Evolutionary conservation across 2,797 vertebrate species (phyloP), one percentile per base, ranked within the genome.

Genomic region (Ceyx erithaca): DNA sequence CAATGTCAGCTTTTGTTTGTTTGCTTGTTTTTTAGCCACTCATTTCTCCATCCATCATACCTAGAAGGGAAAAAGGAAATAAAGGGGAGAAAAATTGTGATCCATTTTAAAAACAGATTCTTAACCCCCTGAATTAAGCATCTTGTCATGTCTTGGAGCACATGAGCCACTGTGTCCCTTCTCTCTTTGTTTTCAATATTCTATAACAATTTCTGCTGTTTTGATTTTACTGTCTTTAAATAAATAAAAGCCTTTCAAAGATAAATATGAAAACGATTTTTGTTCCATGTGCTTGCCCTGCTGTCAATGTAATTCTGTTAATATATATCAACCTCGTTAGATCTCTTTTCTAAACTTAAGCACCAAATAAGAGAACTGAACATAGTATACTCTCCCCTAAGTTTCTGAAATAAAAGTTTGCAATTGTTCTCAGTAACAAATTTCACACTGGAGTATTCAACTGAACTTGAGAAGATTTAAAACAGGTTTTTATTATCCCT

Each of bases 401-500:
- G n/a, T n/a, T n/a, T n/a, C n/a, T n/a, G 63, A 61, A 90, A 57
- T 1, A 45, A 88, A 81, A 80, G 20, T 77, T 62, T 84, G 16
- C 58, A 48, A 45, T 63, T 62, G 22, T 67, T 49, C 80, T 85
- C 76, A 54, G 43, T 77, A 91, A 61, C 66, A 55, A 93, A 87
- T 90, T 85, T 90, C 75, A 88, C 69, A 61, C 17, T 55, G 18
- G 18, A 91, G 21, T 69, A 41, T 83, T 92, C 35, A 89, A 48
- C 19, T 52, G 30, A 80, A 62, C 16, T 69, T 48, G 54, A 43
- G 31, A 55, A 78, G 59, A 87, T 96, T 90, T 95, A 76, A 91
- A 81, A 67, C 49, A 52, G 41, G 46, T 93, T 94, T 93, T 77
- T 93, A 81, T 85, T 78, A 52, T 90, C 40, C 69, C 18, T 78